These are phyloP conservation scores for Melanotaenia boesemani DNA, from an alignment of 2,797 vertebrate genomes.

Conservation along the genomic window DNA sequence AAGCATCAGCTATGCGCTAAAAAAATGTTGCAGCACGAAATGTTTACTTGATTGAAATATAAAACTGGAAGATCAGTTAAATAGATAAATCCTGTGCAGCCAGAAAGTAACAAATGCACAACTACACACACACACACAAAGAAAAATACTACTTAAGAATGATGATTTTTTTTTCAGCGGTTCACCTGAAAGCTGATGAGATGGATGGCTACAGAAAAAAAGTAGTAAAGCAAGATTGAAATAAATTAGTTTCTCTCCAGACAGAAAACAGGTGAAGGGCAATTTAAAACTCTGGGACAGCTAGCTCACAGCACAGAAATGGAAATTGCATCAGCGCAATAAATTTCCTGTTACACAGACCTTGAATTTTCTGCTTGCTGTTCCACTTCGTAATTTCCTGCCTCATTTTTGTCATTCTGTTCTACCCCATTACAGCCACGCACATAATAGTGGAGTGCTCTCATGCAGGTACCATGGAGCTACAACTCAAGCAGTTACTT, in stretches of 20 bases:
- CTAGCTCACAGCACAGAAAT: constrained; percentile 13
- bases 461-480: constrained; percentile 20
- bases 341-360: constrained; percentile 13
- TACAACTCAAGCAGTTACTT: constrained; percentile 23
- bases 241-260: constrained; percentile 1
- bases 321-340: constrained; percentile 22
- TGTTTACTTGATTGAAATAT: not conserved
- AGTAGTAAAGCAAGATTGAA: not conserved
- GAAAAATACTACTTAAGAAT: too few species aligned
- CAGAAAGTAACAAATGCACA: too few species aligned
- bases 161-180: too few species aligned
- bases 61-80: too few species aligned
- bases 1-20: constrained; percentile 53
- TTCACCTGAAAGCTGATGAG: not conserved
- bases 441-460: constrained; percentile 28
- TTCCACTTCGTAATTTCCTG: constrained; percentile 29
- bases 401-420: constrained; percentile 23
- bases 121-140: too few species aligned
- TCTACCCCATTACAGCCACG: constrained; percentile 28
- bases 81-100: too few species aligned
- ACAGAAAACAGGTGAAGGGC: not conserved
- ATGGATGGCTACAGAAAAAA: not conserved
- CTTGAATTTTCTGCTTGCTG: constrained; percentile 25
- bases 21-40: constrained; percentile 34
- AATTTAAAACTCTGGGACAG: not conserved